Base-by-base conservation (phyloP, 2,888 invertebrate species). In the Conomelus anceps region DNA sequence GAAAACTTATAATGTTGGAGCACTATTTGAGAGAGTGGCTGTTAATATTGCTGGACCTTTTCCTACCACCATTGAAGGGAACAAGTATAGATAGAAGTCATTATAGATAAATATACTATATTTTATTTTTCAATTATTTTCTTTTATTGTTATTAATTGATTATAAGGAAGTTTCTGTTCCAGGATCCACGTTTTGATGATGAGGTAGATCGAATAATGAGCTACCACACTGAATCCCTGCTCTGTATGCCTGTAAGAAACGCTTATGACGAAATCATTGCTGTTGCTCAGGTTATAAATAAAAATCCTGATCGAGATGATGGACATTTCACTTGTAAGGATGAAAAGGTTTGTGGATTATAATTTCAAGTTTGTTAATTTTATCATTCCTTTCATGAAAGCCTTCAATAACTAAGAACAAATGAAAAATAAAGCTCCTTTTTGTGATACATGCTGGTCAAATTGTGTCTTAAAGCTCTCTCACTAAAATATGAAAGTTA, bases 181-280 rank as follows among this genome's bases (percentile, higher is more conserved):
- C 92, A 94, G 94, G 94, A 94, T 91, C 93, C 94, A 1, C 92
- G 94, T 23, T 94, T 94, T 91, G 93, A 93, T 91, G 94, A 94
- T 90, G 93, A 94, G 89, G 94, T 94, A 34, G 94, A 94, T 91
- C 92, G 93, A 88, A 93, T 94, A 88, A 93, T 93, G 84, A 94
- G 94, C 22, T 94, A 94, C 91, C 93, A 93, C 91, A 93, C 93
- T 9, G 93, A 93, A 90, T 93, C 93, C n/a, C 91, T 93, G 85
- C 92, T 93, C 22, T 93, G 93, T 91, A 93, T 93, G 93, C 93
- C 93, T 17, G 92, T 93, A 22, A 91, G 92, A 84, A 93, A 93
- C 91, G 92, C 93, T 4, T 92, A 92, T 87, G 93, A 93, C 88
- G 93, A 93, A 89, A 92, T 93, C 85, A 93, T 93, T 41, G 93